phyloP scores from a whole-genome alignment of 2,888 invertebrate species.

The Erannis defoliaria region DNA sequence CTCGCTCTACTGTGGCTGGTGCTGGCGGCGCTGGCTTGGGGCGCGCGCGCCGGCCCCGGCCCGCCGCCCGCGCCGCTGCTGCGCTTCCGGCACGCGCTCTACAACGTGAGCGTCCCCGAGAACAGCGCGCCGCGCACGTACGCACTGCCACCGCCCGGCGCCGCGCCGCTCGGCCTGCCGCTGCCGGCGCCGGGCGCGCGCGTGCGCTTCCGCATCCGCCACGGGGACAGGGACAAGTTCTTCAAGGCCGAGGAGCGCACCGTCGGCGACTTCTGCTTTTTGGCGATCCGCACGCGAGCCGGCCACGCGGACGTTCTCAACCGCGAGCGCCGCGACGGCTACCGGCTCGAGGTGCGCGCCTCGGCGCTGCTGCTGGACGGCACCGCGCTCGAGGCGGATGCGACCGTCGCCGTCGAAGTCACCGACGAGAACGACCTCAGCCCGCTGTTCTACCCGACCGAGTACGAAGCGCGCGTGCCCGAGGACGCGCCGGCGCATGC shows the following conservation, averaged over 20 bases:
- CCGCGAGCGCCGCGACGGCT: conserved; percentile 95
- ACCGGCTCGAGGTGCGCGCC: conserved; percentile 91
- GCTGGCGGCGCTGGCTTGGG: conserved; percentile 67
- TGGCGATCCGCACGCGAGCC: conserved; percentile 95
- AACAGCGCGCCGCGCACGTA: conserved; percentile 97
- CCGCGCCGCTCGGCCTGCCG: conserved; percentile 93
- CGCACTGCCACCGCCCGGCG: conserved; percentile 89
- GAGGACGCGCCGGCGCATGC: conserved; percentile 96
- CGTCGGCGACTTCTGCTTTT: conserved; percentile 98
- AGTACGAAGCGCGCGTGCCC: conserved; percentile 94
- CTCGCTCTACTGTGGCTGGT: conserved; percentile 64
- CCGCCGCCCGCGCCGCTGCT: conserved; percentile 67
- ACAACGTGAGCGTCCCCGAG: conserved; percentile 97
- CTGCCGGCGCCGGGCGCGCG: conserved; percentile 70
- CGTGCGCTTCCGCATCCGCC: conserved; percentile 94
- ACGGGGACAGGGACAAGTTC: conserved; percentile 95
- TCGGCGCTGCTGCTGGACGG: conserved; percentile 86
- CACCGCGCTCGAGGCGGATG: conserved; percentile 89
- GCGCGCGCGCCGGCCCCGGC: conserved; percentile 61
- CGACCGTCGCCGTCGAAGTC: conserved; percentile 90
- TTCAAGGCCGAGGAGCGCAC: conserved; percentile 96
- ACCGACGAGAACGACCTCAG: conserved; percentile 96
- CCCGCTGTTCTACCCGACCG: conserved; percentile 96
- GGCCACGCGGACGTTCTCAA: conserved; percentile 96
- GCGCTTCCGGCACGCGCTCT: conserved; percentile 90